phyloP scores from a whole-genome alignment of 2,888 invertebrate species.

The Tupiocoris notatus region DNA sequence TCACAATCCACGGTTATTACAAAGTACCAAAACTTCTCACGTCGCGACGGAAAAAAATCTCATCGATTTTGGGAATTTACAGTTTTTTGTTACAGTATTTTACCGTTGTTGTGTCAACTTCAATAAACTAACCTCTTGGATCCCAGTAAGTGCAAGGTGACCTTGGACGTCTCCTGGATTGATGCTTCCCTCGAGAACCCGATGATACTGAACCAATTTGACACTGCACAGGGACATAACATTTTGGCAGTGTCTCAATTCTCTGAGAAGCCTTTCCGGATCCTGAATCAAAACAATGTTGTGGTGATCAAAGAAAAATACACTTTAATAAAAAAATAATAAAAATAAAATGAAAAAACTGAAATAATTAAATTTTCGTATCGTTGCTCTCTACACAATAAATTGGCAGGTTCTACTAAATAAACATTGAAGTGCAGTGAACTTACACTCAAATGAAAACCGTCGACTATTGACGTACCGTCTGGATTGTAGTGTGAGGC shows the following conservation, averaged over 20 bases:
- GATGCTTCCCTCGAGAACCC: constrained; percentile 54
- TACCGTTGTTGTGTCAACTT: too few species aligned
- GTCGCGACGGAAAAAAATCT: too few species aligned
- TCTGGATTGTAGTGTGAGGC: neutral
- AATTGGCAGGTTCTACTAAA: too few species aligned
- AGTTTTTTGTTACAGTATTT: too few species aligned
- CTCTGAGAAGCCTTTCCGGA: constrained; percentile 54
- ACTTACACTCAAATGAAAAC: constrained; percentile 55
- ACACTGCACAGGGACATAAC: constrained; percentile 56
- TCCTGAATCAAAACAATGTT: constrained; percentile 52
- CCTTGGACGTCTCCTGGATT: constrained; percentile 53
- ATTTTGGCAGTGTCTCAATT: constrained; percentile 56
- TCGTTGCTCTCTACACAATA: too few species aligned
- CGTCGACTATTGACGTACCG: constrained; percentile 53
- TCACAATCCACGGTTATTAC: too few species aligned
- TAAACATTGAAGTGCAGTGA: too few species aligned
- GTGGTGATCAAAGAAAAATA: neutral
- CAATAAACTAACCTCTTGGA: constrained; percentile 56
- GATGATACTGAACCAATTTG: constrained; percentile 56
- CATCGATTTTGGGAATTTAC: too few species aligned
- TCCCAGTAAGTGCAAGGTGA: constrained; percentile 56
- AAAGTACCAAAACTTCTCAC: too few species aligned
- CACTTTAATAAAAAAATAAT: neutral
- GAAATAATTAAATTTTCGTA: too few species aligned
- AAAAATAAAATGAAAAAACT: neutral